A percentile compares a stretch with the other conserved stretches of the same genome.
Evolutionary conservation across 2,797 vertebrate species (phyloP).

Genomic region (Centropyge bicolor): DNA sequence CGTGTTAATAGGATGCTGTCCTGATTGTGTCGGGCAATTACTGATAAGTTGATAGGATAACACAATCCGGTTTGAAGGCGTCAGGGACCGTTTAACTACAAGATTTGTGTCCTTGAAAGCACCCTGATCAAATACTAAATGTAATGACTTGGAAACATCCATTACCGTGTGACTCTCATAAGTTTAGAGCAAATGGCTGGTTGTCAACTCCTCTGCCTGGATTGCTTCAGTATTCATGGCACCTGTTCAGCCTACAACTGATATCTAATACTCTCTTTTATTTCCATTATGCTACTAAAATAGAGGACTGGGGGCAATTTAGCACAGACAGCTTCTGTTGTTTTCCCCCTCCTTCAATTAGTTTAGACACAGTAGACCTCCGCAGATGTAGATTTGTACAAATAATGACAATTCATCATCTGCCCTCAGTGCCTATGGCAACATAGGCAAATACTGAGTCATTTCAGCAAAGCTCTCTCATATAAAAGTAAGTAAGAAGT

Average conservation of each 20-base stretch:
- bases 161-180: slow-evolving; percentile 47
- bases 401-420: slow-evolving; percentile 53
- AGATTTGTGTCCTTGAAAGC: slow-evolving; percentile 57
- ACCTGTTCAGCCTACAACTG: slow-evolving; percentile 59
- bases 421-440: slow-evolving; percentile 3
- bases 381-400: slow-evolving; percentile 24
- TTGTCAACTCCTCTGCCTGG: slow-evolving; percentile 48
- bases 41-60: slow-evolving; percentile 31
- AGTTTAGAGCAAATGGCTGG: slow-evolving; percentile 51
- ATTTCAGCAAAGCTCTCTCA: slow-evolving; percentile 14
- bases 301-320: slow-evolving; percentile 32
- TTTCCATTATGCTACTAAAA: slow-evolving; percentile 56
- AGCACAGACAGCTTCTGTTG: slow-evolving; percentile 15
- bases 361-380: slow-evolving; percentile 35
- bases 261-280: slow-evolving; percentile 38
- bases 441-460: slow-evolving; percentile 30
- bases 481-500: slow-evolving; percentile 13
- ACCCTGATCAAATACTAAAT: slow-evolving; percentile 51
- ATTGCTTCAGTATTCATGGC: slow-evolving; percentile 55
- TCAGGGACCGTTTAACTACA: slow-evolving; percentile 21
- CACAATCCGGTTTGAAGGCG: slow-evolving; percentile 19
- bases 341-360: slow-evolving; percentile 48
- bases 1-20: slow-evolving; percentile 23
- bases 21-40: slow-evolving; percentile 44
- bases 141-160: slow-evolving; percentile 61